Conservation (phyloP, 2,113 vertebrate genomes). For the Pelmatolapia mariae region DNA sequence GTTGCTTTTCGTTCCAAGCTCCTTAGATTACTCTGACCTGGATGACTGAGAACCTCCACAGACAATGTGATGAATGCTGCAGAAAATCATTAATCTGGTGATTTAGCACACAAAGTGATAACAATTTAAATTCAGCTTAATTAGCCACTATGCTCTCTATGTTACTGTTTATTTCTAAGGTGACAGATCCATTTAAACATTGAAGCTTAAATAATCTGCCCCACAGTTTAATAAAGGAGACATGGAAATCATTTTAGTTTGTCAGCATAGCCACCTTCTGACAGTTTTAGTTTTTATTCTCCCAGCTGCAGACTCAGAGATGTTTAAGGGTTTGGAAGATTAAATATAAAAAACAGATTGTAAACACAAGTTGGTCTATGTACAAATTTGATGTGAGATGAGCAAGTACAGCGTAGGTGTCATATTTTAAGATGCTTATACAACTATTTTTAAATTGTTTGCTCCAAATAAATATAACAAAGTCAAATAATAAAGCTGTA, state of each 20-base stretch:
- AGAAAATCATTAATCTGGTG: background rate
- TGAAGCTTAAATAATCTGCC: background rate
- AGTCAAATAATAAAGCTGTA: background rate
- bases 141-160: background rate
- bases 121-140: background rate
- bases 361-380: background rate
- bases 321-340: background rate
- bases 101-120: background rate
- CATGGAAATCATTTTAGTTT: background rate
- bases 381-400: background rate
- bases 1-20: background rate
- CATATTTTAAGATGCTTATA: background rate
- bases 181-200: background rate
- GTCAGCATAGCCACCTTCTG: background rate
- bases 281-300: background rate
- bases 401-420: background rate
- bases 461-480: background rate
- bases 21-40: background rate
- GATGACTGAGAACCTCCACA: background rate
- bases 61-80: background rate
- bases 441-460: background rate
- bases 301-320: background rate
- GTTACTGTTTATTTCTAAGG: background rate
- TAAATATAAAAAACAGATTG: background rate
- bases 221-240: background rate